These are phyloP conservation scores for Drosophila ogumai DNA, from an alignment of 1,140 invertebrate genomes.

Conservation along the genomic window DNA sequence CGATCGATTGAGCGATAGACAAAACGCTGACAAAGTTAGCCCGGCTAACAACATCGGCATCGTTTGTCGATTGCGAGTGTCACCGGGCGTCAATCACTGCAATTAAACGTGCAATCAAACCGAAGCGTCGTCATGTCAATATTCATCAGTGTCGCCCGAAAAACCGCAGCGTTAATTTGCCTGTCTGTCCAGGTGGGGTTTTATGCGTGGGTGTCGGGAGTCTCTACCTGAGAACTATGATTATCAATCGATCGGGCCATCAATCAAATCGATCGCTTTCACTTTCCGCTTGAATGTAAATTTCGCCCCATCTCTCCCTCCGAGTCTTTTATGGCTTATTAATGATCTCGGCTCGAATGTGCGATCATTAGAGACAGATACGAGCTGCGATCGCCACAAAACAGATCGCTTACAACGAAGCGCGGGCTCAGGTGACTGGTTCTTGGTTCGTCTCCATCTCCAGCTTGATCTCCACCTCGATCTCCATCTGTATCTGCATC, in stretches of 20 bases:
- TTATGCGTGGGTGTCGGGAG: slow-evolving; percentile 11
- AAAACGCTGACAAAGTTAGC: slow-evolving; percentile 61
- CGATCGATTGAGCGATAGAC: slow-evolving; percentile 74
- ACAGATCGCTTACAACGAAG: slow-evolving; percentile 50
- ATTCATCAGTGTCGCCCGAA: slow-evolving; percentile 60
- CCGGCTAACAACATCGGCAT: slow-evolving; percentile 46
- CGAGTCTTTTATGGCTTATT: slow-evolving; percentile 76
- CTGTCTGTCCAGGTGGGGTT: slow-evolving; percentile 48
- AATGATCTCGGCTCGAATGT: slow-evolving; percentile 69
- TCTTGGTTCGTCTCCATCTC: slow-evolving; percentile 11
- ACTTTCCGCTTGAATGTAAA: slow-evolving; percentile 55
- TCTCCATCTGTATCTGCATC: slow-evolving; percentile 30
- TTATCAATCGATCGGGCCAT: slow-evolving; percentile 9
- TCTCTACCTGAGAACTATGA: slow-evolving; percentile 3
- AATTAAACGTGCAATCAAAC: slow-evolving; percentile 80
- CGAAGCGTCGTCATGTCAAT: slow-evolving; percentile 72
- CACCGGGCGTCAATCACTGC: slow-evolving; percentile 70
- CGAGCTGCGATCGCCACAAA: slow-evolving; percentile 36
- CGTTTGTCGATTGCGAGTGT: slow-evolving; percentile 62
- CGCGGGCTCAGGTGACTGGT: slow-evolving; percentile 44
- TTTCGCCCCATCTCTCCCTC: slow-evolving; percentile 4
- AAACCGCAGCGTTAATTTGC: slow-evolving; percentile 79
- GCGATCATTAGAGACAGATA: slow-evolving; percentile 72
- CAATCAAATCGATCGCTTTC: slow-evolving; percentile 57
- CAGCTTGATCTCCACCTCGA: slow-evolving; percentile 2